phyloP scores from a whole-genome alignment of 1,140 invertebrate genomes.

The Drosophila cardini region DNA sequence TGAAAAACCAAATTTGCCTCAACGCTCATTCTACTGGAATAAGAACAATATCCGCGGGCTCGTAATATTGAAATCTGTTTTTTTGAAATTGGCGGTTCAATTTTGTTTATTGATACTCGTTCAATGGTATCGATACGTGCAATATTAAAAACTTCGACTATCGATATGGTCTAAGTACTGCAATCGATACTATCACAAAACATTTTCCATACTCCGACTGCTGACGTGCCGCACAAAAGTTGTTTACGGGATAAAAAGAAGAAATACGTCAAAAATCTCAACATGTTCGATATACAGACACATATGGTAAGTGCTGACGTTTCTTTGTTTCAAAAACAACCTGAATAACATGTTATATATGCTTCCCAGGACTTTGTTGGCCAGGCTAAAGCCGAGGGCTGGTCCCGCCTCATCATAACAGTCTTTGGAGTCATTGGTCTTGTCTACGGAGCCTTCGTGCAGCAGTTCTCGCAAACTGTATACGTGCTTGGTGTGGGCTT shows the following conservation, averaged over 20 bases:
- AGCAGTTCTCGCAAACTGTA: constrained; percentile 97
- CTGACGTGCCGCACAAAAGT: constrained; percentile 71
- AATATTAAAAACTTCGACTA: no score
- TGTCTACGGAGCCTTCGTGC: constrained; percentile 96
- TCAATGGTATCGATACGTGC: no score
- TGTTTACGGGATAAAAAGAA: constrained; percentile 64
- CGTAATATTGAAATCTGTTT: no score
- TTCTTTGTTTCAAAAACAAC: constrained; percentile 9
- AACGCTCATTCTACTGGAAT: no score
- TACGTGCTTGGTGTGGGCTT: constrained; percentile 97
- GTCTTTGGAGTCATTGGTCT: constrained; percentile 95
- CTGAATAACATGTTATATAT: background rate
- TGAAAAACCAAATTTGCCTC: no score
- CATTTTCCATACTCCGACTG: constrained; percentile 34
- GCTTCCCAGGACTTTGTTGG: constrained; percentile 93
- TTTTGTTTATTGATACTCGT: no score
- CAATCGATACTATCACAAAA: constrained; percentile 1
- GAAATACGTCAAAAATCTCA: constrained; percentile 36
- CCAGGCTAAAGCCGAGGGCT: constrained; percentile 94
- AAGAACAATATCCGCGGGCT: no score
- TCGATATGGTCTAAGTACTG: background rate
- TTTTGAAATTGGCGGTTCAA: no score
- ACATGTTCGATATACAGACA: constrained; percentile 86
- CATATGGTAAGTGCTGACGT: constrained; percentile 86
- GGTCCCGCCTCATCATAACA: constrained; percentile 94